A percentile compares a stretch with the other conserved stretches of the same genome.
These are phyloP conservation scores for Aelia acuminata DNA, from an alignment of 2,888 invertebrate species.

Conservation along the genomic window DNA sequence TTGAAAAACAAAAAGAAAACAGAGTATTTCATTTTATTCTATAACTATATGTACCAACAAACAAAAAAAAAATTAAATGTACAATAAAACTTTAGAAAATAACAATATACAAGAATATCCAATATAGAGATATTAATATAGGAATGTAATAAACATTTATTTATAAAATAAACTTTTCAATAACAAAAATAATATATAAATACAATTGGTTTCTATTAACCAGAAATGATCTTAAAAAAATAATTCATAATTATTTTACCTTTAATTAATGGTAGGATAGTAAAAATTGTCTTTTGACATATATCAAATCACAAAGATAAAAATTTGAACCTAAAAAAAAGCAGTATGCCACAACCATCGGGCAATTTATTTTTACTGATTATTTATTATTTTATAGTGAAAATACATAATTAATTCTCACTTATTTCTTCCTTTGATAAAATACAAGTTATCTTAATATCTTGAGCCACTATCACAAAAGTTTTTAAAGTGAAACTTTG, in stretches of 20 bases:
- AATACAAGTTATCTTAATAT: neutral
- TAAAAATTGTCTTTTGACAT: neutral
- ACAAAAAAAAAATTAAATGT: neutral
- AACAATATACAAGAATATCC: neutral
- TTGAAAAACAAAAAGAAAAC: neutral
- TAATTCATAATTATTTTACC: neutral
- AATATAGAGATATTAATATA: neutral
- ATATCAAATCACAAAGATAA: neutral
- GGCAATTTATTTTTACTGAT: neutral
- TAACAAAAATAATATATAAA: slow-evolving; percentile 34
- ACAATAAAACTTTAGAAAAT: slow-evolving; percentile 21
- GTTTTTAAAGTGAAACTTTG: neutral
- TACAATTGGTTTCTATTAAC: neutral
- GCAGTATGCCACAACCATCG: neutral
- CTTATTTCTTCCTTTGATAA: neutral
- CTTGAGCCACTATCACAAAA: neutral
- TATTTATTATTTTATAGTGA: neutral
- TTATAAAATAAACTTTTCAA: slow-evolving; percentile 38
- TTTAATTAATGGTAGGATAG: neutral
- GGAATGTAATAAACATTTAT: slow-evolving; percentile 32
- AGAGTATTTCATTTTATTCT: neutral
- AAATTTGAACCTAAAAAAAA: neutral
- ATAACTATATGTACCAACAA: slow-evolving; percentile 1
- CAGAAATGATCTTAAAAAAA: neutral
- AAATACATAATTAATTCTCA: neutral